A percentile compares a stretch with the other conserved stretches of the same genome.
Conservation (phyloP, 2,888 invertebrate species). For the Myopa tessellatipennis region DNA sequence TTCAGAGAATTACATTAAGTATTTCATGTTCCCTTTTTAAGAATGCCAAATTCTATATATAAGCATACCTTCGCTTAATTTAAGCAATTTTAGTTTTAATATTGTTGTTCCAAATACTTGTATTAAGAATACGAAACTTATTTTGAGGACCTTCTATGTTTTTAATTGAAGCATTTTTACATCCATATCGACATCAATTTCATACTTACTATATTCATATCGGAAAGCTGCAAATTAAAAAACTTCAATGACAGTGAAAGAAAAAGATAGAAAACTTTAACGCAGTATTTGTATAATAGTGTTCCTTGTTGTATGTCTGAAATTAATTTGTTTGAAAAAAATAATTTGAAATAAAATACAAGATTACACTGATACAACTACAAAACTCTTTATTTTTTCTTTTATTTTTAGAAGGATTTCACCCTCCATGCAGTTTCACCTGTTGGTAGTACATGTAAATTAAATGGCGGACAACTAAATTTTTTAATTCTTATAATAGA, state of each 20-base stretch:
- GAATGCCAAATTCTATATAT: not conserved
- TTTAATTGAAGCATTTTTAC: not conserved
- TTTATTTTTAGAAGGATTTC: not conserved
- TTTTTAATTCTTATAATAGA: not conserved
- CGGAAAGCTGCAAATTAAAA: not conserved
- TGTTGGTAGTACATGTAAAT: not conserved
- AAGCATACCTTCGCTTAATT: not conserved
- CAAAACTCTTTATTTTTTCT: not conserved
- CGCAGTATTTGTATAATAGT: too few species aligned
- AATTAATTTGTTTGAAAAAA: too few species aligned
- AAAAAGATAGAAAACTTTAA: not conserved
- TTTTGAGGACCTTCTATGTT: too few species aligned
- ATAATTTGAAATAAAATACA: too few species aligned
- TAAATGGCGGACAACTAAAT: not conserved
- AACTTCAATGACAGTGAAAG: not conserved
- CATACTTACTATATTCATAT: not conserved
- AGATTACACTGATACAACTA: not conserved
- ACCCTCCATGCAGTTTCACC: not conserved
- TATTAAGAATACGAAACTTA: too few species aligned
- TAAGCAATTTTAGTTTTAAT: not conserved
- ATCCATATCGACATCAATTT: not conserved
- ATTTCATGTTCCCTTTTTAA: not conserved
- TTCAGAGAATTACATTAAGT: conserved; percentile 3
- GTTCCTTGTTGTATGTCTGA: too few species aligned
- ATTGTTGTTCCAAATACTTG: too few species aligned